phyloP scores from a whole-genome alignment of 2,888 invertebrate species.

The Diarsia dahlii region DNA sequence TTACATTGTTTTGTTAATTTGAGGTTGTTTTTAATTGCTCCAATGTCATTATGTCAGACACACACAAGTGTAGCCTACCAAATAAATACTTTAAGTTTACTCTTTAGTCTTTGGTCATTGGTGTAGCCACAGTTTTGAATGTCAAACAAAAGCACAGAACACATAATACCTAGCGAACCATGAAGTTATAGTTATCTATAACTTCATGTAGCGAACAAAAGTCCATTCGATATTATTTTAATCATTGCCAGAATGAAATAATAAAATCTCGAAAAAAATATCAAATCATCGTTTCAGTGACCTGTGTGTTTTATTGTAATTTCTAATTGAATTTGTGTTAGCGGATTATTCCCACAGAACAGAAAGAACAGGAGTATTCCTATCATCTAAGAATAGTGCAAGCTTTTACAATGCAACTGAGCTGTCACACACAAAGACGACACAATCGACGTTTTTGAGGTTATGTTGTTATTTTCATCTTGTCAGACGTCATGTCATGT shows the following conservation, averaged over 20 bases:
- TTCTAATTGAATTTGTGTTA: not conserved
- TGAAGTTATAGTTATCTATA: too few relatives aligned
- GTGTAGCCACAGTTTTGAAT: slow-evolving; percentile 31
- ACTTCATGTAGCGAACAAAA: too few relatives aligned
- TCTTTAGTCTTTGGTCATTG: too few relatives aligned
- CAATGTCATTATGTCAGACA: too few relatives aligned
- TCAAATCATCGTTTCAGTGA: not conserved
- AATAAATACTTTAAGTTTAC: too few relatives aligned
- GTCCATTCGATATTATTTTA: not conserved
- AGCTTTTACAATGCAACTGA: too few relatives aligned
- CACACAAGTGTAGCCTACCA: too few relatives aligned
- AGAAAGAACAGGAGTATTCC: too few relatives aligned
- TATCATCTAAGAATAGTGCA: not conserved
- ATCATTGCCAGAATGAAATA: not conserved
- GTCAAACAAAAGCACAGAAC: slow-evolving; percentile 31
- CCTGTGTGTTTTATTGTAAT: not conserved
- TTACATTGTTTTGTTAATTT: slow-evolving; percentile 31
- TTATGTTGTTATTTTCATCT: slow-evolving; percentile 40
- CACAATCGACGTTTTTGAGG: not conserved
- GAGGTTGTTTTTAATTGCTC: slow-evolving; percentile 40
- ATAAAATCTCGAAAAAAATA: not conserved
- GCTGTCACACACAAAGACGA: too few relatives aligned
- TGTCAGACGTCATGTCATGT: not conserved
- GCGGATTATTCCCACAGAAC: not conserved
- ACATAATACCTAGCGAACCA: too few relatives aligned